These are phyloP conservation scores for Drosophila chauvacae DNA, from an alignment of 1,140 invertebrate genomes.

Conservation along the genomic window DNA sequence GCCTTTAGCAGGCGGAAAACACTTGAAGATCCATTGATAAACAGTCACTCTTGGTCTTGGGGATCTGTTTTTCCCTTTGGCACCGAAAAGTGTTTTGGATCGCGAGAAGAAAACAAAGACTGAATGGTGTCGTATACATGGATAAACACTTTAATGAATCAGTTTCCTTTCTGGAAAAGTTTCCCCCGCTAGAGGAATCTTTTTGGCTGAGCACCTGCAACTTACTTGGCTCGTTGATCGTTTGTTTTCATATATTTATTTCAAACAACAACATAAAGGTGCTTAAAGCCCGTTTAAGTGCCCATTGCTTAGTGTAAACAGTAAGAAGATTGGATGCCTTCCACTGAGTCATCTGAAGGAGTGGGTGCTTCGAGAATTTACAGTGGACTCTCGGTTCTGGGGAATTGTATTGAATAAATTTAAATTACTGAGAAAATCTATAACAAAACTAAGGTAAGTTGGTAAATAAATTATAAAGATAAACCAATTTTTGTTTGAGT, in stretches of 20 bases:
- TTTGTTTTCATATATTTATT: conserved; percentile 68
- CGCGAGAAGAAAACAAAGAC: conserved; percentile 16
- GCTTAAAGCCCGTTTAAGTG: conserved; percentile 75
- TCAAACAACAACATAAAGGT: conserved; percentile 72
- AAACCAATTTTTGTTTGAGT: neutral
- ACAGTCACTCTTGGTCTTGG: conserved; percentile 27
- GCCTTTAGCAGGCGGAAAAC: conserved; percentile 60
- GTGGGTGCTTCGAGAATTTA: conserved; percentile 24
- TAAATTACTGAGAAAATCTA: neutral
- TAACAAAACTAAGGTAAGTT: neutral
- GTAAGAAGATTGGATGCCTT: neutral
- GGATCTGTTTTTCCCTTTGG: conserved; percentile 32
- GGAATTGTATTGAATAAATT: neutral
- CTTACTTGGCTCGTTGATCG: conserved; percentile 44
- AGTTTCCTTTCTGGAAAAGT: conserved; percentile 40
- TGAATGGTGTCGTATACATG: conserved; percentile 35
- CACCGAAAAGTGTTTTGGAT: conserved; percentile 35
- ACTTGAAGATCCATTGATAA: conserved; percentile 66
- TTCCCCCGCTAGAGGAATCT: conserved; percentile 12
- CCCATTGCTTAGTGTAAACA: conserved; percentile 71
- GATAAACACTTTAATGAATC: conserved; percentile 42
- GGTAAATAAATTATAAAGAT: neutral
- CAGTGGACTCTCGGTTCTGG: conserved; percentile 5
- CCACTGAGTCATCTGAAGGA: conserved; percentile 21
- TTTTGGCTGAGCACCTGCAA: conserved; percentile 41